Base-by-base conservation (phyloP, 37 sponge, comb jelly and placozoan species). In the Geodia barretti region DNA sequence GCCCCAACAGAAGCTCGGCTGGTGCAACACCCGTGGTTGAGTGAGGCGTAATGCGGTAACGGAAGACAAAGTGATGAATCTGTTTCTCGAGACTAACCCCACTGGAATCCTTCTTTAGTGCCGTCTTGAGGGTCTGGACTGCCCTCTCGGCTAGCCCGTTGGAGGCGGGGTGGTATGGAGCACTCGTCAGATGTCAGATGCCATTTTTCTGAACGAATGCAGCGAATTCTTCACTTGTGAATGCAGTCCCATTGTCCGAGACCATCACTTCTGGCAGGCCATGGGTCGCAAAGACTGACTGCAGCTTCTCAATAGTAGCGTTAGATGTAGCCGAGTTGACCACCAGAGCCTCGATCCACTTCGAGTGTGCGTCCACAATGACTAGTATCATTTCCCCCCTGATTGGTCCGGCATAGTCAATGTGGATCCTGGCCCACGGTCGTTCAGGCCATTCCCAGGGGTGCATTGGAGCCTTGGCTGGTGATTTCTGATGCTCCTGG, bases 121-220 rank as follows among this genome's bases (percentile, higher is more conserved):
- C 73, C 24, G 54, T 8, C 41, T 85, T 85, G 21, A 77, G 64
- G 25, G 62, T 85, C 64, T 85, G 86, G 1, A 85, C 86, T 0
- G 86, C 86, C 33, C 86, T 77, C 65, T 85, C 86, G 3, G 78
- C 72, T 3, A 72, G 20, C n/a, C 72, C 72, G 26, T 72, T 72
- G 4, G 72, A 72, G 26, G 72, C 8, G 32, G 86, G 86, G 62
- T 77, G 77, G 72, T 85, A 70, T 14, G 86, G 86, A 0, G 86
- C 41, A 4, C 72, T 34, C 1, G 61, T 77, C 20, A 71, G 31
- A 54, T 85, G 86, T 34, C 64, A 35, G 24, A 85, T 77, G 29
- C 76, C 76, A 66, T 77, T 85, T 26, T 41, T 47, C 36, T 2
- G 9, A 2, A 71, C 20, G 42, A 85, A 85, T 34, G 64, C 65